These are phyloP conservation scores for Ophion obscuratus DNA, from an alignment of 2,888 invertebrate species.

Conservation along the genomic window DNA sequence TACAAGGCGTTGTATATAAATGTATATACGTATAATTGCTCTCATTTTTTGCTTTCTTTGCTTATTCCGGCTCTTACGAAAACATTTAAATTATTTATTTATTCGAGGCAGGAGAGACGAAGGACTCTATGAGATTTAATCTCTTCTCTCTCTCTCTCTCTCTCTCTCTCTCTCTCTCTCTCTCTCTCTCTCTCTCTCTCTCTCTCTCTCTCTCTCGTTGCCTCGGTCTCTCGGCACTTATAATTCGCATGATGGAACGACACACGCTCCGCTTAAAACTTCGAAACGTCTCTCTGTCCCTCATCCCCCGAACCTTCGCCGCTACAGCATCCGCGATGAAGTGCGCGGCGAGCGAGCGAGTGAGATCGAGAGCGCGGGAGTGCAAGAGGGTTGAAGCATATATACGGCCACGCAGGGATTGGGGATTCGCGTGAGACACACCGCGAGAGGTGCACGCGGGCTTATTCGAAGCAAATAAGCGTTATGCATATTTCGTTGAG, in stretches of 20 bases:
- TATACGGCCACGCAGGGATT: constrained; percentile 36
- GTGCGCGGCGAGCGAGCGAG: constrained; percentile 12
- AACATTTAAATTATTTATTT: constrained; percentile 63
- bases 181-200: constrained; percentile 7
- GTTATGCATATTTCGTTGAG: constrained; percentile 70
- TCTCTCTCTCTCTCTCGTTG: constrained; percentile 10
- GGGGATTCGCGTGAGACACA: constrained; percentile 53
- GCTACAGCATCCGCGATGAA: constrained; percentile 25
- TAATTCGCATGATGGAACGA: constrained; percentile 78
- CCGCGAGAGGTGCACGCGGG: constrained; percentile 38
- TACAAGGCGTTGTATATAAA: constrained; percentile 12
- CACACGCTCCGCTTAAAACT: constrained; percentile 79
- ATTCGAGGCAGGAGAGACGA: constrained; percentile 42
- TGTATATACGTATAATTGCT: not conserved
- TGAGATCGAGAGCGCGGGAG: constrained; percentile 7
- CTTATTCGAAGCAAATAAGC: constrained; percentile 69
- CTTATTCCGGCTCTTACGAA: constrained; percentile 42
- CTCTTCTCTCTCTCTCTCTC: constrained; percentile 10
- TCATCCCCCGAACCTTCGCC: constrained; percentile 48
- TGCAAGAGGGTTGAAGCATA: constrained; percentile 43
- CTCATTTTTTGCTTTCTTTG: constrained; percentile 24
- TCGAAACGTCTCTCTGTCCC: constrained; percentile 72
- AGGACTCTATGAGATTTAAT: constrained; percentile 37
- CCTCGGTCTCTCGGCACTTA: constrained; percentile 69
- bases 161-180: constrained; percentile 1